These are phyloP conservation scores for Lacerta agilis DNA, from an alignment of 2,797 vertebrate species.

Conservation along the genomic window DNA sequence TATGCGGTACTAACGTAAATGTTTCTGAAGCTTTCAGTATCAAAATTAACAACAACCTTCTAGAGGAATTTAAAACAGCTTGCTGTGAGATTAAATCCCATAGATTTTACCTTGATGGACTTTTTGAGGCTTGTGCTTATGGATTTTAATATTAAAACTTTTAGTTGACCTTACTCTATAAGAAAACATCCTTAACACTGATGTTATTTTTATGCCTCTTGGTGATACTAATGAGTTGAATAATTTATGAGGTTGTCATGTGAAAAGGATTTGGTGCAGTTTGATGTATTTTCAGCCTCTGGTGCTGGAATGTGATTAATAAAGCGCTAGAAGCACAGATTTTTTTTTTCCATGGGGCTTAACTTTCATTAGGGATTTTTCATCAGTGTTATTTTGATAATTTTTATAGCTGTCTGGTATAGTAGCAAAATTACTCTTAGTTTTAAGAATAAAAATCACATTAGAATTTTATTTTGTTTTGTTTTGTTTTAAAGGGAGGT, in stretches of 20 bases:
- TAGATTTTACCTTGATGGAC: constrained; percentile 48
- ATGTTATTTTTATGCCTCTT: constrained; percentile 82
- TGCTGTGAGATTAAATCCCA: constrained; percentile 40
- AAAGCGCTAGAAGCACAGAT: constrained; percentile 75
- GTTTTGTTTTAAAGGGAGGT: not conserved
- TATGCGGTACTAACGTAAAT: constrained; percentile 45
- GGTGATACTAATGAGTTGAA: constrained; percentile 90
- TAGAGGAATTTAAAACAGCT: constrained; percentile 50
- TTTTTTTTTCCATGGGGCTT: constrained; percentile 68
- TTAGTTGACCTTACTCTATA: constrained; percentile 74
- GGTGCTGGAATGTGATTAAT: constrained; percentile 81
- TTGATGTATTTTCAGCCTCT: constrained; percentile 82
- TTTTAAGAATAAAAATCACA: constrained; percentile 55
- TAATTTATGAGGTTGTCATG: constrained; percentile 94
- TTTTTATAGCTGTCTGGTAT: constrained; percentile 60
- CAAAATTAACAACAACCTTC: constrained; percentile 47
- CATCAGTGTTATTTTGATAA: constrained; percentile 65
- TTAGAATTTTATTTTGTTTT: constrained; percentile 26
- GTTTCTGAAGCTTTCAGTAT: constrained; percentile 34
- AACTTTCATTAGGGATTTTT: constrained; percentile 65
- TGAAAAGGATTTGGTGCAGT: constrained; percentile 87
- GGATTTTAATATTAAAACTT: constrained; percentile 76
- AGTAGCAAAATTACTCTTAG: constrained; percentile 57
- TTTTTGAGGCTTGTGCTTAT: constrained; percentile 66
- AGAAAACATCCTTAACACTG: constrained; percentile 77